Conservation (phyloP, 2,113 vertebrate species). For the Pseudonaja textilis region DNA sequence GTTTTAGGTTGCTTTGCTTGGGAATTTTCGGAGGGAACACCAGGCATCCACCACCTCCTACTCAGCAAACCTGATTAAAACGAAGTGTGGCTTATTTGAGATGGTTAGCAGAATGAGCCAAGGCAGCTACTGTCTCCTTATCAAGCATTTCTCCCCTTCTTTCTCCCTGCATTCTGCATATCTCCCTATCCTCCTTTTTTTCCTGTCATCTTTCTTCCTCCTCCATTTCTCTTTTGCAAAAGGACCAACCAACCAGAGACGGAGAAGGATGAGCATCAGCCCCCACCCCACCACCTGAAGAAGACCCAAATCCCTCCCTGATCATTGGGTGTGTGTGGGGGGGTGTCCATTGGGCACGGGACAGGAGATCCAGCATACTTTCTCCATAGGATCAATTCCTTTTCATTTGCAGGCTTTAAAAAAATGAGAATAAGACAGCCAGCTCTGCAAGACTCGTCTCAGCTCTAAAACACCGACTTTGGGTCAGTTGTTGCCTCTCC, state of each 20-base stretch:
- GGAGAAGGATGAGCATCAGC: neutral
- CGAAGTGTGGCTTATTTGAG: accelerated
- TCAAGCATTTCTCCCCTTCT: neutral
- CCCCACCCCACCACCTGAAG: neutral
- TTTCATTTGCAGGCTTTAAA: neutral
- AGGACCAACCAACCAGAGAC: neutral
- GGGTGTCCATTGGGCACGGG: neutral
- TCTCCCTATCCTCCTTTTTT: neutral
- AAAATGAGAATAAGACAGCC: neutral
- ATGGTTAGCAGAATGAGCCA: neutral
- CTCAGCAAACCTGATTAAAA: neutral
- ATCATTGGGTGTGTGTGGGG: too few species aligned
- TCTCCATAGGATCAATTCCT: neutral
- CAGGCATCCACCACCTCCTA: neutral
- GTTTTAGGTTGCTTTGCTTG: neutral
- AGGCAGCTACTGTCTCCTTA: neutral
- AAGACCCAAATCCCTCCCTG: neutral
- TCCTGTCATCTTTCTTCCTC: neutral
- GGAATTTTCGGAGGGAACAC: neutral
- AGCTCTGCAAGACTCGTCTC: neutral
- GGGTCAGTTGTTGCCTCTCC: neutral
- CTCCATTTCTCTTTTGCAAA: neutral
- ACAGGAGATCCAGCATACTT: neutral
- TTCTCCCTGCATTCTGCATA: neutral
- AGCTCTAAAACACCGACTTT: neutral